Evolutionary conservation across 2,797 vertebrate species (phyloP).

Genomic region (Pangasius djambal): DNA sequence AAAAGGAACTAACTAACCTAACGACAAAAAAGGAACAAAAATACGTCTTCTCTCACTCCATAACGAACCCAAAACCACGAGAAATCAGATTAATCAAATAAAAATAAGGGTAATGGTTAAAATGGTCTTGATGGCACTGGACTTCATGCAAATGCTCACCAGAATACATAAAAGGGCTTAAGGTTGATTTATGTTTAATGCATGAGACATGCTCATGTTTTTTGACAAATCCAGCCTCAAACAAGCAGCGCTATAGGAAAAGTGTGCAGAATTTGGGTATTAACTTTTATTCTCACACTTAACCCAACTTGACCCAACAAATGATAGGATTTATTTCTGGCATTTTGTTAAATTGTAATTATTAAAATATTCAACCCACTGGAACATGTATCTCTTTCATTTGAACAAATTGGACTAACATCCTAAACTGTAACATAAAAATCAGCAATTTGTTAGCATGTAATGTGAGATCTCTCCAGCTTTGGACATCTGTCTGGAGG

Average conservation of each 20-base stretch:
- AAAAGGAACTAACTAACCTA: not conserved
- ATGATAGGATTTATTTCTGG: not conserved
- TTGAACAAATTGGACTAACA: not conserved
- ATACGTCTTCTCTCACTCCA: not conserved
- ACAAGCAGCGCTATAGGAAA: no score
- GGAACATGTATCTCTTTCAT: not conserved
- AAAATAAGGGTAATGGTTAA: no score
- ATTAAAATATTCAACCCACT: no score
- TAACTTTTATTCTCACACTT: no score
- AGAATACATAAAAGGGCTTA: no score
- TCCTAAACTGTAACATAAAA: not conserved
- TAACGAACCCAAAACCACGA: not conserved
- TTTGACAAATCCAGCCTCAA: no score
- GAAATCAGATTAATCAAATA: no score
- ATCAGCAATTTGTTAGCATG: slow-evolving; percentile 1
- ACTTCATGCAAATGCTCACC: no score
- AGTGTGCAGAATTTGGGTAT: no score
- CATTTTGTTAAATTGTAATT: not conserved
- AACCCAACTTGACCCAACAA: not conserved
- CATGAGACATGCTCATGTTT: no score
- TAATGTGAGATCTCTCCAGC: not conserved
- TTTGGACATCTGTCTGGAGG: not conserved
- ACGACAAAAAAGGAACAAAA: not conserved
- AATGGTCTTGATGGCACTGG: no score
- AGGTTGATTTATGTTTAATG: no score